Conservation (phyloP, 2,888 invertebrate species). For the Ormyrus nitidulus region DNA sequence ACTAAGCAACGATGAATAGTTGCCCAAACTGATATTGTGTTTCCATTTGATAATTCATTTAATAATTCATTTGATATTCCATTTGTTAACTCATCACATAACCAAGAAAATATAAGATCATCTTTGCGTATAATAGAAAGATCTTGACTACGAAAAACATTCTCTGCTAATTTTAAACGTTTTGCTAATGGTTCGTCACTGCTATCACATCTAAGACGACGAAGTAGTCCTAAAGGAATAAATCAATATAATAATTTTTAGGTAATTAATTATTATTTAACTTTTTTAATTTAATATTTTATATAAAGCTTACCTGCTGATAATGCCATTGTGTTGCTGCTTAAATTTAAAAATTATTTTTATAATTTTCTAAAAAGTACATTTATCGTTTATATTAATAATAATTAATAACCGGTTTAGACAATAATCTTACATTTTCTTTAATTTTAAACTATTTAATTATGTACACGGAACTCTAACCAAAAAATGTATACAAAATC, state of each 20-base stretch:
- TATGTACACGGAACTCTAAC: no score
- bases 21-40: slow-evolving; percentile 59
- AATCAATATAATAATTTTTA: slow-evolving; percentile 1
- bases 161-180: slow-evolving; percentile 78
- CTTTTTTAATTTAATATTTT: background rate
- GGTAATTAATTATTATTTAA: slow-evolving; percentile 12
- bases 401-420: no score
- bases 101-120: slow-evolving; percentile 77
- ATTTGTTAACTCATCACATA: slow-evolving; percentile 66
- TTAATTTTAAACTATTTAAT: no score
- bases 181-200: slow-evolving; percentile 76
- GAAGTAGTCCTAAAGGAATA: slow-evolving; percentile 26
- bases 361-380: no score
- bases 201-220: slow-evolving; percentile 5
- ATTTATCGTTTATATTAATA: no score
- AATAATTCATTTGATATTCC: slow-evolving; percentile 57
- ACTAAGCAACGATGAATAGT: slow-evolving; percentile 62
- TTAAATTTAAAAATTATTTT: background rate
- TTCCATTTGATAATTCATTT: slow-evolving; percentile 53
- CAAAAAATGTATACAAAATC: no score
- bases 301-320: slow-evolving; percentile 56
- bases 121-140: slow-evolving; percentile 77
- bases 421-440: no score
- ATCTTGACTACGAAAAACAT: slow-evolving; percentile 76
- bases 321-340: slow-evolving; percentile 54